Percentiles rank a stretch among this genome's conserved stretches.
Evolutionary conservation across 2,888 invertebrate genomes (phyloP).

Genomic region (Drosophila mettleri): DNA sequence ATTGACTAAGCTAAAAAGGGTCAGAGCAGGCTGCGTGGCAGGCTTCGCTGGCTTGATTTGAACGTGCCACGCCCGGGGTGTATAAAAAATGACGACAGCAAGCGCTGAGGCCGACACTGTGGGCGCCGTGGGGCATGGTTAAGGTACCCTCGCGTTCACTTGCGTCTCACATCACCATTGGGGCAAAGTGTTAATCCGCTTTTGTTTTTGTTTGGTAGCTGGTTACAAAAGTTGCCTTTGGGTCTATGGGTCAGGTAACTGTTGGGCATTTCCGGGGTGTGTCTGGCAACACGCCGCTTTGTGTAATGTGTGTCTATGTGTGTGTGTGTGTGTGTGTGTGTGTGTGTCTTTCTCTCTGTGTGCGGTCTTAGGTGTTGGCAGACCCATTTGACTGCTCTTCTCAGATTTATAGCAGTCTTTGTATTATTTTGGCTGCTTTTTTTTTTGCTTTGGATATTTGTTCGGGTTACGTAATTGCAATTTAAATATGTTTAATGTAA

Average conservation of each 20-base stretch:
- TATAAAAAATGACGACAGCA: slow-evolving; percentile 55
- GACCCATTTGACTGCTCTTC: slow-evolving; percentile 55
- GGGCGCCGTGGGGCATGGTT: slow-evolving; percentile 32
- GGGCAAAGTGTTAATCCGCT: slow-evolving; percentile 74
- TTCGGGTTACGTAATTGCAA: slow-evolving; percentile 75
- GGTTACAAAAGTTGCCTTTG: slow-evolving; percentile 44
- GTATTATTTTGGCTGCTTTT: slow-evolving; percentile 26
- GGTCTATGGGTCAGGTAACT: slow-evolving; percentile 48
- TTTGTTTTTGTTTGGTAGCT: slow-evolving; percentile 66
- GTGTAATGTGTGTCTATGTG: slow-evolving; percentile 2
- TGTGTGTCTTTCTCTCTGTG: slow-evolving; percentile 7
- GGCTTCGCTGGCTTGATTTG: slow-evolving; percentile 37
- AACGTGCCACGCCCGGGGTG: slow-evolving; percentile 43
- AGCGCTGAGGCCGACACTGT: slow-evolving; percentile 20
- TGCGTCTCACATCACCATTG: slow-evolving; percentile 67
- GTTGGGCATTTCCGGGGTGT: slow-evolving; percentile 49
- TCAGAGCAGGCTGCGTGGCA: slow-evolving; percentile 43
- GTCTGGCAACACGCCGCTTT: slow-evolving; percentile 38
- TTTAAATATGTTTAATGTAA: slow-evolving; percentile 76
- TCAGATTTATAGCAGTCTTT: slow-evolving; percentile 55
- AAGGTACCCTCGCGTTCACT: slow-evolving; percentile 1
- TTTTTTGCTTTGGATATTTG: slow-evolving; percentile 46
- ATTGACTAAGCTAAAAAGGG: slow-evolving; percentile 73
- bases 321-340: not conserved
- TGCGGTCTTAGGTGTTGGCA: slow-evolving; percentile 53